Percentiles rank a stretch among this genome's conserved stretches.
These are phyloP conservation scores for Caranx melampygus DNA, from an alignment of 2,113 vertebrate species.

Conservation along the genomic window DNA sequence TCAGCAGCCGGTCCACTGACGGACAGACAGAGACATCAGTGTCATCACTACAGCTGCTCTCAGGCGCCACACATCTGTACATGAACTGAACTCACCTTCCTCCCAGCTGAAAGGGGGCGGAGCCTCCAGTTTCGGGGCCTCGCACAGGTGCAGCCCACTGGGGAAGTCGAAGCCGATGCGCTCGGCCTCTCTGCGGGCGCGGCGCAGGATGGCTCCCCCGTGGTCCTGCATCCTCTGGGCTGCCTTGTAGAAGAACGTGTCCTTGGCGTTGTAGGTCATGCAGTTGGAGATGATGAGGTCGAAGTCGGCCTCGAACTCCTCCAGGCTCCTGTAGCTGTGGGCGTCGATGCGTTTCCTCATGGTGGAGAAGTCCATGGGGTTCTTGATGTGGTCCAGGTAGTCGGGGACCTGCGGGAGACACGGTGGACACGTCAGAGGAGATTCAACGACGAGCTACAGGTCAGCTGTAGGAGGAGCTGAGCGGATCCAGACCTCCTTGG, in stretches of 20 bases:
- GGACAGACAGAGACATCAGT: background rate
- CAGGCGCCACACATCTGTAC: no score
- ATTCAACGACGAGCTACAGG: no score
- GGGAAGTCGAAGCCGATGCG: slow-evolving; percentile 91
- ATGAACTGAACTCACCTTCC: slow-evolving; percentile 85
- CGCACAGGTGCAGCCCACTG: slow-evolving; percentile 90
- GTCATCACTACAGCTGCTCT: no score
- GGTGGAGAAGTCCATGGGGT: slow-evolving; percentile 97
- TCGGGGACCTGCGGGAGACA: slow-evolving; percentile 89
- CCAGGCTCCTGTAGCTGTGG: slow-evolving; percentile 89
- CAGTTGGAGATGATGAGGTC: slow-evolving; percentile 95
- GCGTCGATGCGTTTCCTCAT: slow-evolving; percentile 92
- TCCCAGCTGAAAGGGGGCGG: slow-evolving; percentile 92
- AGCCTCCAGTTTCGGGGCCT: slow-evolving; percentile 87
- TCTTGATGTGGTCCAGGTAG: slow-evolving; percentile 95
- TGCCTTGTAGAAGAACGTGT: slow-evolving; percentile 94
- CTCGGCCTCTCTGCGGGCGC: slow-evolving; percentile 89
- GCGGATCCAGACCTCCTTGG: slow-evolving; percentile 88
- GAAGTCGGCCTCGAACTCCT: slow-evolving; percentile 95
- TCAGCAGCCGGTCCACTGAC: slow-evolving; percentile 94
- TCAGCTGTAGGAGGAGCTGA: no score
- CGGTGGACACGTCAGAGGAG: background rate
- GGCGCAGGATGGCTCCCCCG: slow-evolving; percentile 92
- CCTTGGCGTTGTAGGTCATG: slow-evolving; percentile 97
- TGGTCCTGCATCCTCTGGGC: slow-evolving; percentile 94